phyloP scores from a whole-genome alignment of 2,888 invertebrate genomes.

The Melanotus villosus region DNA sequence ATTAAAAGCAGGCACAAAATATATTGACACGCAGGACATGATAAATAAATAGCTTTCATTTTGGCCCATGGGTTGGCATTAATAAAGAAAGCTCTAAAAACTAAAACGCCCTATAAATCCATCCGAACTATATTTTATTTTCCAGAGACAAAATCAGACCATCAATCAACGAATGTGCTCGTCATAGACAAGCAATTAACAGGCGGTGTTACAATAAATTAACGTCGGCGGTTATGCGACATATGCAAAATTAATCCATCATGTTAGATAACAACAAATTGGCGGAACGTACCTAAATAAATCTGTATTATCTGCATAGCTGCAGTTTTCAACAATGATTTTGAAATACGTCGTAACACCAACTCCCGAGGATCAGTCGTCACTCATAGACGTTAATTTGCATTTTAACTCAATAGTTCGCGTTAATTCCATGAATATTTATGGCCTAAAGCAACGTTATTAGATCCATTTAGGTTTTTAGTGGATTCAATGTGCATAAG shows the following conservation, averaged over 20 bases:
- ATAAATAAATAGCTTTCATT: constrained; percentile 12
- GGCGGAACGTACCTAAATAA: background rate
- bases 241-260: constrained; percentile 30
- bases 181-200: constrained; percentile 33
- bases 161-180: constrained; percentile 23
- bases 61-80: constrained; percentile 3
- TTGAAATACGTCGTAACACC: constrained; percentile 18
- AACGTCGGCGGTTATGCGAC: constrained; percentile 3
- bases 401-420: constrained; percentile 33
- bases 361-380: constrained; percentile 1
- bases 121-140: constrained; percentile 7
- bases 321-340: constrained; percentile 14
- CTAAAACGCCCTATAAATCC: constrained; percentile 5
- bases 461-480: constrained; percentile 3
- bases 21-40: constrained; percentile 1
- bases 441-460: background rate
- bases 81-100: constrained; percentile 7
- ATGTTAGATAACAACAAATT: constrained; percentile 4
- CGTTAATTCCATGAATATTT: constrained; percentile 34
- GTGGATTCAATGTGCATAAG: background rate
- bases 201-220: constrained; percentile 25
- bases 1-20: background rate
- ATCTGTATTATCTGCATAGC: background rate
- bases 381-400: constrained; percentile 25
- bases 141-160: constrained; percentile 5